Evolutionary conservation across 2,797 vertebrate genomes (phyloP), one percentile per base, ranked within the genome.

Genomic region (Myotis planiceps): DNA sequence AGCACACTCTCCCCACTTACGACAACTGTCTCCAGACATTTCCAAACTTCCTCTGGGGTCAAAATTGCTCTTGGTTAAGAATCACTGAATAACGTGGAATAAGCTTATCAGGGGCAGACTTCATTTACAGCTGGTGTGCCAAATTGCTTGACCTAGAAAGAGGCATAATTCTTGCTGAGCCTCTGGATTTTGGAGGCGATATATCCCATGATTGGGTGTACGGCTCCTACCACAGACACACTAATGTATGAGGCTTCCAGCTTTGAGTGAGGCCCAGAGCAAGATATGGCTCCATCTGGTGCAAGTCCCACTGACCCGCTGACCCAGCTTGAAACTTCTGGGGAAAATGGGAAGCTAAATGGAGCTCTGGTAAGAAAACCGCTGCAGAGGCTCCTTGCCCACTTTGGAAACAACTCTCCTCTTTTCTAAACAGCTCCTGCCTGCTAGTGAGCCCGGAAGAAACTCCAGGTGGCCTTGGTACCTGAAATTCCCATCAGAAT

Each of bases 401-500:
- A 13, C 45, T 72, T 34, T 72, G 42, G 47, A 95, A 92, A 51
- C 19, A 55, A n/a, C 25, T 58, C 76, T 55, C 29, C 32, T 51
- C 68, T 69, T 42, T 29, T 42, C 12, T 15, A 84, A 88, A 51
- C 21, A 88, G 71, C 19, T 68, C 32, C 84, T 53, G 49, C 32
- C 79, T 83, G 4, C 71, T 19, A 8, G 1, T 13, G 65, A 23
- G 27, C 12, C 32, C 0, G 0, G 4, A 1, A 89, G 39, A 81
- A n/a, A 47, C 19, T 15, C 32, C 2, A 45, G 25, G 4, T 27
- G n/a, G 15, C 8, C n/a, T 2, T 1, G 19, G 49, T 21, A 65
- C 86, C 79, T 74, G 21, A 80, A 80, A 78, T 51, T 60, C 23
- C 18, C 23, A 2, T n/a, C n/a, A 65, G n/a, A 65, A 32, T 65